Conservation (phyloP, 2,888 invertebrate species). For the Tethea ocularis region DNA sequence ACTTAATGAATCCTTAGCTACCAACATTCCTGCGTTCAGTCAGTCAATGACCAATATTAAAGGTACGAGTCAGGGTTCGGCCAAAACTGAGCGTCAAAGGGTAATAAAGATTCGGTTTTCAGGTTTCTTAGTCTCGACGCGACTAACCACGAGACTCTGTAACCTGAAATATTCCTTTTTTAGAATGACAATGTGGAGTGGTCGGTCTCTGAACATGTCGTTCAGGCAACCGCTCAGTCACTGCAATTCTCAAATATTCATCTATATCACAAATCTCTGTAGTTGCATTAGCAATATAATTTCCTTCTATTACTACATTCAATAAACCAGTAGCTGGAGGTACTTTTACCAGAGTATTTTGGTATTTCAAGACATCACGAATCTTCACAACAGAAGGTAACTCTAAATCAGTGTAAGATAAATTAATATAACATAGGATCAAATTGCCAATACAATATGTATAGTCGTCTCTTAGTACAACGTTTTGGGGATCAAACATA, state of each 20-base stretch:
- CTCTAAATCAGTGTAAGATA: constrained; percentile 53
- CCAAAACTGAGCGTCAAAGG: too few relatives aligned
- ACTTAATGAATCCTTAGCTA: too few relatives aligned
- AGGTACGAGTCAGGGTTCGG: too few relatives aligned
- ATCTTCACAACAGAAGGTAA: constrained; percentile 40
- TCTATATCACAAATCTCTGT: constrained; percentile 39
- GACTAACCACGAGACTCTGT: too few relatives aligned
- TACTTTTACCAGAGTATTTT: constrained; percentile 24
- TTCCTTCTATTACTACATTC: constrained; percentile 52
- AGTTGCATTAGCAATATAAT: constrained; percentile 41
- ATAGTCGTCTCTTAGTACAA: constrained; percentile 26
- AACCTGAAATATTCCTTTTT: background rate
- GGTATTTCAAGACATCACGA: constrained; percentile 47
- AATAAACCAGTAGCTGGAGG: constrained; percentile 41
- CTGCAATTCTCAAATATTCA: constrained; percentile 28
- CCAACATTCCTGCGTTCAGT: too few relatives aligned
- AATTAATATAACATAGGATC: constrained; percentile 51
- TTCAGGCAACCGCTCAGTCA: constrained; percentile 16
- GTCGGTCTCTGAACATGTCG: constrained; percentile 4
- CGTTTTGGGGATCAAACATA: constrained; percentile 33
- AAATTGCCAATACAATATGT: constrained; percentile 50
- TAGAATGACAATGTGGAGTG: background rate
- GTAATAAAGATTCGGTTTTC: too few relatives aligned
- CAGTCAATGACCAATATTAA: too few relatives aligned
- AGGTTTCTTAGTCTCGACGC: too few relatives aligned